Base-by-base conservation (phyloP, 2,888 invertebrate genomes). In the Diaperis boleti region DNA sequence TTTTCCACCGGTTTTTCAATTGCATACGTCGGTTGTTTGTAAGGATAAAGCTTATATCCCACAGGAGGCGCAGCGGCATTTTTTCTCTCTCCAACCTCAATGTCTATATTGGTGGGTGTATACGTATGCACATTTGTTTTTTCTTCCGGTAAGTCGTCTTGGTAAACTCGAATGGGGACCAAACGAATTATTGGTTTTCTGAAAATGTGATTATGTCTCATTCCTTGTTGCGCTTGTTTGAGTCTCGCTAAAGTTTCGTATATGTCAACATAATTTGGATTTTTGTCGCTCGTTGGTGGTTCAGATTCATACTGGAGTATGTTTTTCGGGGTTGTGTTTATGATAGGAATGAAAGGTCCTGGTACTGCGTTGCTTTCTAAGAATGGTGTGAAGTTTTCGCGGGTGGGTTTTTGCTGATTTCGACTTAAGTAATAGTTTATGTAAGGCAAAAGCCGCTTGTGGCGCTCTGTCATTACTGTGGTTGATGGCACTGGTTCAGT, bases 371-470 rank as follows among this genome's bases (percentile, higher is more conserved):
- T 86, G 67, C 81, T 81, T 65, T 84, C 82, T 68, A 82, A 78
- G 78, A 86, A 86, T 67, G 85, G 85, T 41, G 84, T 85, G 72
- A 81, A 82, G 74, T 82, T 79, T 72, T 41, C 35, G 6, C 47
- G 52, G 59, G 44, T 42, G 47, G 14, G 31, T 42, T 52, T 41
- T 50, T 37, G 17, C 14, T 41, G 44, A 22, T 52, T 52, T 54
- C 63, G 57, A 59, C 57, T 62, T 20, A 15, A 83, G 78, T 92
- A 93, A 80, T 89, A 94, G 26, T 91, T 92, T 87, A 91, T 90
- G 78, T 93, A 93, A 1, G 93, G 94, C 74, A 94, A 89, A 45
- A 94, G 80, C 66, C 94, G 85, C 73, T 93, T 87, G 76, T 89
- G 89, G 49, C 93, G 85, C 80, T 92, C 89, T 54, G 83, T n/a